These are phyloP conservation scores for Chloroceryle amazona DNA, from an alignment of 2,797 vertebrate species.

Conservation along the genomic window DNA sequence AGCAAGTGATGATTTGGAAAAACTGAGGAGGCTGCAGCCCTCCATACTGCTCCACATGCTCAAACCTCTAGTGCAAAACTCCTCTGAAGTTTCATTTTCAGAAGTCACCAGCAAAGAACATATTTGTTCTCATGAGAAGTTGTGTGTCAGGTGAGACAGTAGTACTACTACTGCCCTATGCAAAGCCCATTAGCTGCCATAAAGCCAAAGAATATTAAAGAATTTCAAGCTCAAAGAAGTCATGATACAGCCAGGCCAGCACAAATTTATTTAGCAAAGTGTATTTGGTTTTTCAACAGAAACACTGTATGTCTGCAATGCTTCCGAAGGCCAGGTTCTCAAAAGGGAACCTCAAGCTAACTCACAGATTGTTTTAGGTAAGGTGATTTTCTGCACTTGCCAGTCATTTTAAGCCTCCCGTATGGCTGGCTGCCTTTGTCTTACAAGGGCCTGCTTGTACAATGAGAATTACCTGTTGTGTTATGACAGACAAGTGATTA, in stretches of 20 bases:
- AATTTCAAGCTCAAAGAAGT: not conserved
- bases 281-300: not conserved
- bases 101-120: not conserved
- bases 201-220: not conserved
- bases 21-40: not conserved
- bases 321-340: not conserved
- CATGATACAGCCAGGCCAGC: not conserved
- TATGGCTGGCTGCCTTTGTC: slow-evolving; percentile 25
- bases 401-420: slow-evolving; percentile 34
- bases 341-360: not conserved
- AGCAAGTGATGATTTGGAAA: not conserved
- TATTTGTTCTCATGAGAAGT: not conserved
- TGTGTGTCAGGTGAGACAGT: not conserved
- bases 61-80: not conserved
- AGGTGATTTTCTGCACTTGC: slow-evolving; percentile 22
- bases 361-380: not conserved
- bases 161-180: not conserved
- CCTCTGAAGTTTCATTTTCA: not conserved
- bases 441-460: slow-evolving; percentile 74
- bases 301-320: not conserved
- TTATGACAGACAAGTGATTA: slow-evolving; percentile 73
- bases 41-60: not conserved
- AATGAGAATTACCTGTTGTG: slow-evolving; percentile 69
- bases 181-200: not conserved
- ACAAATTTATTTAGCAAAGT: not conserved